Evolutionary conservation across 2,113 vertebrate genomes (phyloP).

Genomic region (Burhinus oedicnemus): DNA sequence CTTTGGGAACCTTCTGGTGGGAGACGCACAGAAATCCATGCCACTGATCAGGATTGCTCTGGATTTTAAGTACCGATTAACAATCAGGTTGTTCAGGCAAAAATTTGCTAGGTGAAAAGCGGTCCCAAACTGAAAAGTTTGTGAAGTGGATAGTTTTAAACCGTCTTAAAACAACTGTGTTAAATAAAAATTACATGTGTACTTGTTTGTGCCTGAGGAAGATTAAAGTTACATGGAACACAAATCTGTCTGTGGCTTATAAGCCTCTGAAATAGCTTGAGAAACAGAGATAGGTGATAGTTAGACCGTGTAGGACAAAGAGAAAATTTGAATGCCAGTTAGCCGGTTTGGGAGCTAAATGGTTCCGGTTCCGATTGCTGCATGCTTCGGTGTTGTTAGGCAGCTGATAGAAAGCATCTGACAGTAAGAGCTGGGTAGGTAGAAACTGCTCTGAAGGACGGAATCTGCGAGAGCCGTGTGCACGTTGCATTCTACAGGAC

Average conservation of each 20-base stretch:
- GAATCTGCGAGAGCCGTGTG: background rate
- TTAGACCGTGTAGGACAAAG: rapidly evolving
- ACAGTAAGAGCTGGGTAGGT: background rate
- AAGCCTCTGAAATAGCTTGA: background rate
- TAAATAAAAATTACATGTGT: background rate
- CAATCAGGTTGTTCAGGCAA: background rate
- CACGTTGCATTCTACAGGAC: background rate
- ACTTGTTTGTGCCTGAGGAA: background rate
- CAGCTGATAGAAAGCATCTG: background rate
- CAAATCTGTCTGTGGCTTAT: background rate
- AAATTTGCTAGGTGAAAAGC: background rate
- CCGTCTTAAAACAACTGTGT: background rate
- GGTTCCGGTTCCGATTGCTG: background rate
- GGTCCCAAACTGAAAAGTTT: background rate
- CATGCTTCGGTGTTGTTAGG: rapidly evolving
- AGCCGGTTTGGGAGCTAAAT: background rate
- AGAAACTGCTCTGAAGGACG: background rate
- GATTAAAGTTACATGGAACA: background rate
- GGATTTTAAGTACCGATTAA: background rate
- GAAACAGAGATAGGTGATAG: background rate
- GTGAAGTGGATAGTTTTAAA: background rate
- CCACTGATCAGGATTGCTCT: rapidly evolving
- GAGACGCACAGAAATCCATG: background rate
- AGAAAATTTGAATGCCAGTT: background rate
- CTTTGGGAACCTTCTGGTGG: background rate